These are phyloP conservation scores for Trachelus iudaicus DNA, from an alignment of 2,888 invertebrate species.

Conservation along the genomic window DNA sequence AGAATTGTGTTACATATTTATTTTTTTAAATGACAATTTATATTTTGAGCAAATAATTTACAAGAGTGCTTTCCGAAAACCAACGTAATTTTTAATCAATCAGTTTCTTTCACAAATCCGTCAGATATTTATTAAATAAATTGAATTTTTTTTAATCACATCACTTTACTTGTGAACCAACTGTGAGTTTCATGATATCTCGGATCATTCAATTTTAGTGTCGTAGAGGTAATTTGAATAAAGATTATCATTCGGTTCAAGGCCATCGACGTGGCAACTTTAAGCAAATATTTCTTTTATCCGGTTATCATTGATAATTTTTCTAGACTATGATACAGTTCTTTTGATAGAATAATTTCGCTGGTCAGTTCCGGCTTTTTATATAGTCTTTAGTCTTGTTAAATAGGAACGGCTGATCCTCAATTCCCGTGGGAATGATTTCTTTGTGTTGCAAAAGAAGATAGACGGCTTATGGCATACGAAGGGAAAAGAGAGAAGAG, in stretches of 20 bases:
- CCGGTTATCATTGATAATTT: neutral
- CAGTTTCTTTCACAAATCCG: too few relatives aligned
- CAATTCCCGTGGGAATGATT: neutral
- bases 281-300: neutral
- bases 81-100: too few relatives aligned
- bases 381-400: neutral
- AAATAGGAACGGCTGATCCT: neutral
- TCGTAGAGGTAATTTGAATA: neutral
- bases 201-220: neutral
- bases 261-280: neutral
- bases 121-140: too few relatives aligned
- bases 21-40: too few relatives aligned
- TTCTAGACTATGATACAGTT: neutral
- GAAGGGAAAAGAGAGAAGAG: constrained; percentile 8
- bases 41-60: too few relatives aligned
- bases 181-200: neutral
- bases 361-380: neutral
- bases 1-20: too few relatives aligned
- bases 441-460: neutral
- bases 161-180: too few relatives aligned
- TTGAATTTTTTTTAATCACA: too few relatives aligned
- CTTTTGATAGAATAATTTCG: neutral
- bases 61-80: too few relatives aligned
- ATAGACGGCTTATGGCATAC: neutral
- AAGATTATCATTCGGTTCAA: neutral